Evolutionary conservation across 2,113 vertebrate genomes (phyloP), one percentile per base, ranked within the genome.

Genomic region (Poecilia latipinna): DNA sequence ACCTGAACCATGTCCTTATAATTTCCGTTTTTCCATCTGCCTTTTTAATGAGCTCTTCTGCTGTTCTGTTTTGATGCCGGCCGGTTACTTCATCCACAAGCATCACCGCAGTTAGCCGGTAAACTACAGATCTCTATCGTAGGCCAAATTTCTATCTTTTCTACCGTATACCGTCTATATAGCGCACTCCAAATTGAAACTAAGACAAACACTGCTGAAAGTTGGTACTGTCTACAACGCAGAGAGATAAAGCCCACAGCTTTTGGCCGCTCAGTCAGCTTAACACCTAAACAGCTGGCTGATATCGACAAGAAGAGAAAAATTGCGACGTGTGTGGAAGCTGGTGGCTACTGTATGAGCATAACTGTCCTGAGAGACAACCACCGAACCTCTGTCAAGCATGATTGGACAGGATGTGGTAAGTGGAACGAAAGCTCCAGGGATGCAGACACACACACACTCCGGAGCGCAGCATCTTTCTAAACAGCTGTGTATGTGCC

Each of bases 301-400:
- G 82, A 70, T 51, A 44, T 79, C 79, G 72, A 84, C 85, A 83
- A 72, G 78, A 57, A 78, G 51, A 54, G 61, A 65, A 72, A 62
- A 68, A 42, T 29, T 60, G 74, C 67, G 74, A n/a, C 35, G 12
- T 61, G 37, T 75, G 54, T 65, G 60, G 65, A 66, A 42, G 35
- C 67, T 61, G 42, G 66, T 31, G 8, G 11, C 48, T 4, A 70
- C 24, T 39, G 39, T 68, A 77, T 86, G 86, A 90, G 82, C 83
- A 86, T 87, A 86, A 81, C 79, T 86, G 84, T 92, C 89, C 83
- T 86, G 75, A 79, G 89, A 89, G 79, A 88, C 73, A 73, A 77
- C 80, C 84, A 78, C 73, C 72, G 80, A 90, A 79, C 78, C 71
- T 86, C 84, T 90, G 86, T 89, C 88, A 88, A 78, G 87, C 88